Percentiles rank a stretch among this genome's conserved stretches.
Evolutionary conservation across 2,113 vertebrate species (phyloP).

Genomic region (Trichechus manatus): DNA sequence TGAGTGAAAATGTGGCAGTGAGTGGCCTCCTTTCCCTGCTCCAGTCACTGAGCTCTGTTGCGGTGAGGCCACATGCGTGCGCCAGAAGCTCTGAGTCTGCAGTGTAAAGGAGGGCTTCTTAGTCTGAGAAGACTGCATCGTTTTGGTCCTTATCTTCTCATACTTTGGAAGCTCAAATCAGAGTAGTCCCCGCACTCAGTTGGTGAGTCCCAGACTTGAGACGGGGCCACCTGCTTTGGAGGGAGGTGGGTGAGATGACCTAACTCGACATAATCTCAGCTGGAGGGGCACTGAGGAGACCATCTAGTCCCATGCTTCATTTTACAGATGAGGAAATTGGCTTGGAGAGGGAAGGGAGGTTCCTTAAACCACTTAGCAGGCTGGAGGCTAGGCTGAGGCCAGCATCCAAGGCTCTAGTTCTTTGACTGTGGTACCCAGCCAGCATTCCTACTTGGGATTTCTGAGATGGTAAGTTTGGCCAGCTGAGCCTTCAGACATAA

Average conservation of each 20-base stretch:
- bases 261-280: neutral
- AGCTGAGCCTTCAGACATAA: neutral
- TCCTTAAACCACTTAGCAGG: neutral
- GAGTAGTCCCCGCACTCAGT: neutral
- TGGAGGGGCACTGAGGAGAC: neutral
- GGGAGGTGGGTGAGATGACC: neutral
- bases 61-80: neutral
- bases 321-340: slow-evolving; percentile 11
- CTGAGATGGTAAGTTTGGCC: neutral
- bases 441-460: slow-evolving; percentile 19
- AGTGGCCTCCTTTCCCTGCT: slow-evolving; percentile 63
- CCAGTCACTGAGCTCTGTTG: slow-evolving; percentile 40
- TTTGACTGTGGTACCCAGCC: neutral
- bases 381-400: neutral
- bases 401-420: neutral
- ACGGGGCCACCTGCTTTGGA: neutral
- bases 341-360: neutral
- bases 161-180: slow-evolving; percentile 52
- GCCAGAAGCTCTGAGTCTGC: neutral
- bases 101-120: neutral
- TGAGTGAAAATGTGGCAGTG: slow-evolving; percentile 85
- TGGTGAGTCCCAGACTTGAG: slow-evolving; percentile 64
- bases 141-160: neutral
- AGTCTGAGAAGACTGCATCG: neutral
- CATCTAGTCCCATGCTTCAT: neutral